Evolutionary conservation across 2,797 vertebrate genomes (phyloP), one percentile per base, ranked within the genome.

Genomic region (Protonibea diacanthus): DNA sequence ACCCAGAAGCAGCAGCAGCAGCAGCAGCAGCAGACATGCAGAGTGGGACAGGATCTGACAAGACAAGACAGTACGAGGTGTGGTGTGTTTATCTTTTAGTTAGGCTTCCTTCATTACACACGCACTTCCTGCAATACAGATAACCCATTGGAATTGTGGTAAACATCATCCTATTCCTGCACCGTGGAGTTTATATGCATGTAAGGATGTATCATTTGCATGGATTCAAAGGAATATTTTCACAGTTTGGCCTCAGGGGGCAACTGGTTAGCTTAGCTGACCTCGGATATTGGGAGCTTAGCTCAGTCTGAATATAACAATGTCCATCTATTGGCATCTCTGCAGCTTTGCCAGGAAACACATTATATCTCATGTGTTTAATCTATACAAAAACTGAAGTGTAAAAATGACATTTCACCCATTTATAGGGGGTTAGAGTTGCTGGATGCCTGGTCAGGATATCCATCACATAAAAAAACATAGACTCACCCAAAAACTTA

Each of bases 41-140:
- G 78, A 87, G 81, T 69, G 82, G 86, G 91, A 83, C 92, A 89
- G 88, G 86, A 92, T 89, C 84, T 80, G 80, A 93, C 92, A 93
- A 90, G 88, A 92, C 81, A 92, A 84, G 89, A 92, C 91, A 91
- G 87, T 86, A 65, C 5, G 57, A 94, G 92, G 92, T 91, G 92
- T 91, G 93, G 91, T 83, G 79, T 91, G 90, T 94, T 93, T 92
- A 90, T 91, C 83, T 90, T 92, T 88, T 81, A 69, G 80, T 88
- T 76, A 82, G 78, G 88, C 87, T 93, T 93, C 89, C 92, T 89
- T 89, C 84, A 92, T 91, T 82, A 84, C 78, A 83, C 89, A 87
- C 82, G 61, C 78, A 88, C 86, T 90, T 93, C 91, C 92, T 89
- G 82, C 69, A 83, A 87, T 77, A 85, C 75, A 82, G 88, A 91